Percentiles rank a stretch among this genome's conserved stretches.
Evolutionary conservation across 92 coral and sea anemone genomes (phyloP).

Genomic region (Paramuricea clavata): DNA sequence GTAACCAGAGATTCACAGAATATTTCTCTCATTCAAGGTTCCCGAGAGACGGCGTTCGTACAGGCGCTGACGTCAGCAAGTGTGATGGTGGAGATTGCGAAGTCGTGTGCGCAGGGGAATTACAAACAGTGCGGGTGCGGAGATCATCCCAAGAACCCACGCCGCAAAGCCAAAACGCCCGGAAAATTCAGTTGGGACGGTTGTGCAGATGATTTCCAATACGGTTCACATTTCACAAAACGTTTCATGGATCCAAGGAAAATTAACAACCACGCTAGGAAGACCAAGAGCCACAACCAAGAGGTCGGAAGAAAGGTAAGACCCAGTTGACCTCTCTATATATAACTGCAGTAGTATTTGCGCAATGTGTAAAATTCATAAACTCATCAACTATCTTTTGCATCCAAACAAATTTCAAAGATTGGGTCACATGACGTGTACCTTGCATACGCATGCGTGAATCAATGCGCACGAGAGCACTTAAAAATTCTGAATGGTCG

Average conservation of each 20-base stretch:
- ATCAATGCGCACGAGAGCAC: no score
- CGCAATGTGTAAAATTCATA: no score
- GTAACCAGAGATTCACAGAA: no score
- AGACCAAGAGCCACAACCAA: conserved; percentile 77
- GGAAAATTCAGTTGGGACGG: conserved; percentile 87
- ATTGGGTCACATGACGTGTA: no score
- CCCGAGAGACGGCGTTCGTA: conserved; percentile 84
- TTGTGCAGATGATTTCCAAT: conserved; percentile 77
- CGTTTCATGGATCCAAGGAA: conserved; percentile 82
- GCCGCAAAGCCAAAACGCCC: conserved; percentile 35
- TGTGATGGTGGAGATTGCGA: conserved; percentile 79
- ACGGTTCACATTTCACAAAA: conserved; percentile 71
- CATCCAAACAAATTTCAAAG: no score
- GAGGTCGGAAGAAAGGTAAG: conserved; percentile 93
- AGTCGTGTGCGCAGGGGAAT: conserved; percentile 75
- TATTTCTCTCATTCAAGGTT: no score
- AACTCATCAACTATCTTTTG: no score
- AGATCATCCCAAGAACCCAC: conserved; percentile 54
- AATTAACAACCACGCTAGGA: conserved; percentile 32
- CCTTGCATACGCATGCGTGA: no score
- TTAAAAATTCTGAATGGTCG: no score
- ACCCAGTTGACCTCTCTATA: no score
- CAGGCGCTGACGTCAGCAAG: conserved; percentile 87
- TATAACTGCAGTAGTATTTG: no score
- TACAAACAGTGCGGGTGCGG: conserved; percentile 86